phyloP scores from a whole-genome alignment of 2,797 vertebrate species.

The Helicolenus hilgendorfi region DNA sequence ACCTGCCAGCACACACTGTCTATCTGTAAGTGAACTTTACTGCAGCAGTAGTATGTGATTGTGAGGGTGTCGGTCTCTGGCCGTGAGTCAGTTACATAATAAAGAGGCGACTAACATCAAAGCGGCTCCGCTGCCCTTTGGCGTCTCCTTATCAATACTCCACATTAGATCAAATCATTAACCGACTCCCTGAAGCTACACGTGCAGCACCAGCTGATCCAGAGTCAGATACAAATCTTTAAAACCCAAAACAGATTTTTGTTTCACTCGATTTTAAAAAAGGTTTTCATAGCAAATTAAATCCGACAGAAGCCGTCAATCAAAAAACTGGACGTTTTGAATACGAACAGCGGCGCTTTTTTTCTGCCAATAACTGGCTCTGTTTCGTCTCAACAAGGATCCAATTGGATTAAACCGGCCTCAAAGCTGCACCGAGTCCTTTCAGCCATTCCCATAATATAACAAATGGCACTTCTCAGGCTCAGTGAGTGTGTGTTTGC shows the following conservation, averaged over 20 bases:
- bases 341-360: conserved; percentile 32
- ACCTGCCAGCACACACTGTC: background rate
- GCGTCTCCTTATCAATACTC: conserved; percentile 45
- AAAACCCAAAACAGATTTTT: conserved; percentile 13
- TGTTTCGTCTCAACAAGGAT: conserved; percentile 50
- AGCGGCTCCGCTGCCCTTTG: background rate
- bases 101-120: conserved; percentile 6
- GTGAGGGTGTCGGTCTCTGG: conserved; percentile 7
- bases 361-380: conserved; percentile 48
- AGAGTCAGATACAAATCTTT: background rate
- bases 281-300: conserved; percentile 30
- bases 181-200: background rate
- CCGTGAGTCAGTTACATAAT: conserved; percentile 32
- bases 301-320: conserved; percentile 8
- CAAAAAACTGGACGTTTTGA: conserved; percentile 6
- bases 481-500: conserved; percentile 7
- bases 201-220: background rate
- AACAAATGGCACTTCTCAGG: conserved; percentile 37
- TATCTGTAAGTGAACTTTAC: background rate
- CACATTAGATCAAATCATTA: conserved; percentile 29
- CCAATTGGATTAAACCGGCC: conserved; percentile 45
- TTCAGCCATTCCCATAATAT: conserved; percentile 34
- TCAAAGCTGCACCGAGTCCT: conserved; percentile 24
- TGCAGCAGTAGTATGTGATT: conserved; percentile 10
- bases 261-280: conserved; percentile 5